Conservation (phyloP, 2,113 vertebrate genomes). For the Sterna hirundo region DNA sequence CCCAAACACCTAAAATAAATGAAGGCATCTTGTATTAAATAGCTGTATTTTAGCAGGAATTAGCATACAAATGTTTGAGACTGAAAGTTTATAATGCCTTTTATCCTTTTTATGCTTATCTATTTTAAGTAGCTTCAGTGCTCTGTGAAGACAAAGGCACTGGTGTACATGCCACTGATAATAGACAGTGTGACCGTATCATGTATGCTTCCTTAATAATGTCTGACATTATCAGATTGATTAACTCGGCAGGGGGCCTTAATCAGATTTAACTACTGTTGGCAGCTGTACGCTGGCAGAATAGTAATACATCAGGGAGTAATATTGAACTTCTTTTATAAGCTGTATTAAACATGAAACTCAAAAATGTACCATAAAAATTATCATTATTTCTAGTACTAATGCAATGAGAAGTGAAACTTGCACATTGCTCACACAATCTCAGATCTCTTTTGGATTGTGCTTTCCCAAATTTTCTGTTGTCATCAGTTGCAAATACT, state of each 20-base stretch:
- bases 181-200: slow-evolving; percentile 64
- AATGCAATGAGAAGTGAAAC: not conserved
- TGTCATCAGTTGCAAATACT: not conserved
- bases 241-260: slow-evolving; percentile 70
- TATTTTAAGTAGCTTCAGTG: slow-evolving; percentile 49
- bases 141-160: slow-evolving; percentile 63
- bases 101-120: slow-evolving; percentile 42
- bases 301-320: slow-evolving; percentile 63
- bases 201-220: slow-evolving; percentile 73
- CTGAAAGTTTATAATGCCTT: slow-evolving; percentile 25
- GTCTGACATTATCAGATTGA: slow-evolving; percentile 79
- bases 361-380: slow-evolving; percentile 36
- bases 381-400: slow-evolving; percentile 33
- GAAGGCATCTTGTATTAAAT: not conserved
- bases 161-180: slow-evolving; percentile 58
- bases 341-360: slow-evolving; percentile 55
- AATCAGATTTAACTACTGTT: slow-evolving; percentile 76
- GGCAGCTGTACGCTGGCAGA: slow-evolving; percentile 69
- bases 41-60: slow-evolving; percentile 36
- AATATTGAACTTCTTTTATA: slow-evolving; percentile 64
- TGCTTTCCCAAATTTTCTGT: not conserved
- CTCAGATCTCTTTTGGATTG: not conserved
- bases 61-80: slow-evolving; percentile 32
- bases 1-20: not conserved
- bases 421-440: not conserved